Evolutionary conservation across 2,797 vertebrate genomes (phyloP).

Genomic region (Pelochelys cantorii): DNA sequence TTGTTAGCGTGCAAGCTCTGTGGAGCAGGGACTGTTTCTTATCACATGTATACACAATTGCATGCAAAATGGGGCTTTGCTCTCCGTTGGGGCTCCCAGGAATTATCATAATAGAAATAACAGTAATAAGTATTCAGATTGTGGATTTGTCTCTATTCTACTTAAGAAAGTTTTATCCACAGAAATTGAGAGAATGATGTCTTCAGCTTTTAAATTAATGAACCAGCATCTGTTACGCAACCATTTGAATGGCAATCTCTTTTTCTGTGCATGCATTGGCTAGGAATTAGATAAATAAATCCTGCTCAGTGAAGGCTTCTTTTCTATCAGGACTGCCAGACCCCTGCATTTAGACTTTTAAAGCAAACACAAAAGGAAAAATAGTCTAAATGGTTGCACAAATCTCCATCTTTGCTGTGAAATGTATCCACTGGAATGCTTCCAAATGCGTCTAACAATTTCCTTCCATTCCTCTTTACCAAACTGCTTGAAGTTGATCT

Average conservation of each 20-base stretch:
- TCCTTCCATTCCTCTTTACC: neutral
- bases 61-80: neutral
- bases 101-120: neutral
- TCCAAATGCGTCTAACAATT: neutral
- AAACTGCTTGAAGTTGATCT: neutral
- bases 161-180: neutral
- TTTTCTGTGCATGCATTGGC: neutral
- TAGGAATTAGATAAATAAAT: conserved; percentile 6
- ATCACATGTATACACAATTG: neutral
- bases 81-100: neutral
- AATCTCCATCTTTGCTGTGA: conserved; percentile 4
- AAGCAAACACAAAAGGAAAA: neutral
- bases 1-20: neutral
- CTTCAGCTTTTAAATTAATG: neutral
- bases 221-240: neutral
- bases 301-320: neutral
- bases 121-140: neutral
- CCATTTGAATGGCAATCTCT: neutral
- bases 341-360: neutral
- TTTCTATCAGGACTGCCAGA: neutral
- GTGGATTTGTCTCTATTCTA: neutral
- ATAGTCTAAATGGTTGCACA: neutral
- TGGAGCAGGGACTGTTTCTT: neutral
- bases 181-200: neutral
- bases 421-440: neutral